These are phyloP conservation scores for Myrmecobius fasciatus DNA, from an alignment of 2,113 vertebrate species.

Conservation along the genomic window DNA sequence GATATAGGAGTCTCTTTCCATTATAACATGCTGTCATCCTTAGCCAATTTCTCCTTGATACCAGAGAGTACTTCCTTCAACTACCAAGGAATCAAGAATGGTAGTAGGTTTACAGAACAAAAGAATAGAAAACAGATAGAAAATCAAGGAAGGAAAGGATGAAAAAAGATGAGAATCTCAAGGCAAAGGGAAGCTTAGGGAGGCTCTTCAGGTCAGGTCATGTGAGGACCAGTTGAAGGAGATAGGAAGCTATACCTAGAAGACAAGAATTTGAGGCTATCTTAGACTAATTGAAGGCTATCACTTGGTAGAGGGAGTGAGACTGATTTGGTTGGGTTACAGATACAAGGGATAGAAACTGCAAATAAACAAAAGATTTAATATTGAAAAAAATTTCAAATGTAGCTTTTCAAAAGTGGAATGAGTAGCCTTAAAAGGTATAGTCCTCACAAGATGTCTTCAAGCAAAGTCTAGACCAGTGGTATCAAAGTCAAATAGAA, in stretches of 20 bases:
- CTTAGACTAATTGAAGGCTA: neutral
- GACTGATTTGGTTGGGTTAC: neutral
- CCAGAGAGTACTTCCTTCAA: neutral
- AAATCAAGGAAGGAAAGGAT: conserved; percentile 18
- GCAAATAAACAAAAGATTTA: neutral
- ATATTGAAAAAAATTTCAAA: neutral
- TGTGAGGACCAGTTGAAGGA: neutral
- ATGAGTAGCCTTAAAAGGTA: neutral
- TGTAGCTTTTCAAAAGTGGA: neutral
- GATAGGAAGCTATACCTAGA: neutral
- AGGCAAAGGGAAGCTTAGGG: neutral
- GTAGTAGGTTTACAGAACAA: neutral
- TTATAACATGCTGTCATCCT: conserved; percentile 10
- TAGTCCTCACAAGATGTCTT: neutral
- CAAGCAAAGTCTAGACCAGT: neutral
- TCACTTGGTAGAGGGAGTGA: neutral
- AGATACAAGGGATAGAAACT: neutral
- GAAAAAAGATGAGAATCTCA: neutral
- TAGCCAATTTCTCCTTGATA: neutral
- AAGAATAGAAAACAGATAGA: conserved; percentile 36
- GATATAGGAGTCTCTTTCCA: neutral
- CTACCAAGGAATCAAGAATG: conserved; percentile 39
- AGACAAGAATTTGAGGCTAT: neutral
- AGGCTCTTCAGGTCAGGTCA: neutral
- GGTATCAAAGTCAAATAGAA: neutral